Conservation (phyloP, 2,113 vertebrate species). For the Perca flavescens region DNA sequence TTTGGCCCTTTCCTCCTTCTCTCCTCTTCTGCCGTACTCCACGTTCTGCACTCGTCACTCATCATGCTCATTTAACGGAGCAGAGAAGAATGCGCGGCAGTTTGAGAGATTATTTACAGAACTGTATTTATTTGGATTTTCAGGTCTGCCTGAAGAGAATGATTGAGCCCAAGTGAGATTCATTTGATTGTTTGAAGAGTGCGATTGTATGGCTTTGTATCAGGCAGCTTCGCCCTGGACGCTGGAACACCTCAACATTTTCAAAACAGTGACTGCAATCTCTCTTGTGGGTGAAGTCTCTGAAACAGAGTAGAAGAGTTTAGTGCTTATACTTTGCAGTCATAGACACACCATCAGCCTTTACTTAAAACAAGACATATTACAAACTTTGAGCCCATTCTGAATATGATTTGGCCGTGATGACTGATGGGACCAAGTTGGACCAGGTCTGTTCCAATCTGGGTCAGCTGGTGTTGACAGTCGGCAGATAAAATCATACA, state of each 20-base stretch:
- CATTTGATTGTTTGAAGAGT: constrained; percentile 21
- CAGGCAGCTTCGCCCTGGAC: neutral
- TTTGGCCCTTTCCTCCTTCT: neutral
- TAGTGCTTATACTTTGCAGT: neutral
- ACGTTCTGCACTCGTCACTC: constrained; percentile 1
- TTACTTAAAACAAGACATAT: neutral
- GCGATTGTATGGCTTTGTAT: constrained; percentile 5
- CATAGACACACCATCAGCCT: neutral
- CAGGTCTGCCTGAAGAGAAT: neutral
- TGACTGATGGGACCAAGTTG: neutral
- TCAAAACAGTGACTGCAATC: neutral
- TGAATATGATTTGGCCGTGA: neutral
- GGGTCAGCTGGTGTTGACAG: neutral
- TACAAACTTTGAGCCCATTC: neutral
- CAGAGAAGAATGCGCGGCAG: constrained; percentile 9
- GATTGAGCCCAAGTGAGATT: neutral
- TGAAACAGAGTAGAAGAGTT: neutral
- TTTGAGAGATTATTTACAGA: constrained; percentile 30
- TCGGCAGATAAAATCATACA: neutral
- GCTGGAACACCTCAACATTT: neutral
- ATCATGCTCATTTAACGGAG: neutral
- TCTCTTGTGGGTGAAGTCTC: neutral
- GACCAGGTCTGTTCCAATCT: too few species aligned
- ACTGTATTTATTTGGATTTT: constrained; percentile 35
- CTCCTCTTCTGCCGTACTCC: neutral